Evolutionary conservation across 2,888 invertebrate species (phyloP).

Genomic region (Tinea semifulvella): DNA sequence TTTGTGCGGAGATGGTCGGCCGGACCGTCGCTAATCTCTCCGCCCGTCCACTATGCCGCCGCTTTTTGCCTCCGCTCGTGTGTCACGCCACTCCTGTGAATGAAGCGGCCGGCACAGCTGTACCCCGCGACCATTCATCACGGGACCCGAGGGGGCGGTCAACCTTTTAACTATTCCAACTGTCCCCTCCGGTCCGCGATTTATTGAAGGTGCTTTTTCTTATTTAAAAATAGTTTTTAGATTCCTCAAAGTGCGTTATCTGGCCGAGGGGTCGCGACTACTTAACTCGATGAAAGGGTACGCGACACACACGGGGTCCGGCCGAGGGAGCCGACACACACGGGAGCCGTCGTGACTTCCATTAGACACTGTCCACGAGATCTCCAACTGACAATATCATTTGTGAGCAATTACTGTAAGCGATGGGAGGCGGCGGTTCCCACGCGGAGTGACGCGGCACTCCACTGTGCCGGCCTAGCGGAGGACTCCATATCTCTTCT

Average conservation of each 20-base stretch:
- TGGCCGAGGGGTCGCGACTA: too few relatives aligned
- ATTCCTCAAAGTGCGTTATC: not conserved
- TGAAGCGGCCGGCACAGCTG: not conserved
- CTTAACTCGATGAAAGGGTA: too few relatives aligned
- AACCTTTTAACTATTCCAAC: slow-evolving; percentile 7
- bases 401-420: too few relatives aligned
- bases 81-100: not conserved
- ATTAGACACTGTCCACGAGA: too few relatives aligned
- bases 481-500: too few relatives aligned
- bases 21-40: not conserved
- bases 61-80: not conserved
- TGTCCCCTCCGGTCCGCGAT: slow-evolving; percentile 1
- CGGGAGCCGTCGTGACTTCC: too few relatives aligned
- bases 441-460: too few relatives aligned
- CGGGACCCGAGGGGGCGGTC: not conserved
- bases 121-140: not conserved
- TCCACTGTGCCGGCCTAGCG: too few relatives aligned
- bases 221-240: slow-evolving; percentile 2
- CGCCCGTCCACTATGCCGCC: slow-evolving; percentile 1
- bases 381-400: too few relatives aligned
- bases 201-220: slow-evolving; percentile 7
- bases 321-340: too few relatives aligned
- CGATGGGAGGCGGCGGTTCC: too few relatives aligned
- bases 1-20: not conserved
- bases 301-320: too few relatives aligned